phyloP scores from a whole-genome alignment of 2,888 invertebrate species.

The Lithophane semibrunnea region DNA sequence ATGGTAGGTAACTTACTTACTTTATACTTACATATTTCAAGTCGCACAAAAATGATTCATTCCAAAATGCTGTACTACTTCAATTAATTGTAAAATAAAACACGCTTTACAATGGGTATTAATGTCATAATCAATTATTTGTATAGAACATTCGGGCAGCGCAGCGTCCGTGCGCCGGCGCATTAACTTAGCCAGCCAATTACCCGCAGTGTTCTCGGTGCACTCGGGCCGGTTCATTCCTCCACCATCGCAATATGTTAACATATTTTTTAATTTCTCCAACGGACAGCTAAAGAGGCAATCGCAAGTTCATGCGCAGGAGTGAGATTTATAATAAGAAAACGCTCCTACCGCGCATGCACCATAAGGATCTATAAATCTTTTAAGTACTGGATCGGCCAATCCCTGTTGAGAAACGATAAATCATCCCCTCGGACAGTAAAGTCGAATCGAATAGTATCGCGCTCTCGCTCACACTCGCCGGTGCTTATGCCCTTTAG shows the following conservation, averaged over 20 bases:
- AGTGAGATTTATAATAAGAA: constrained; percentile 90
- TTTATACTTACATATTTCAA: constrained; percentile 12
- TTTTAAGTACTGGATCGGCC: constrained; percentile 89
- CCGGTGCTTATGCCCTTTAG: constrained; percentile 73
- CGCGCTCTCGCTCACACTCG: constrained; percentile 83
- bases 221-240: constrained; percentile 69
- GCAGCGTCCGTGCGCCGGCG: constrained; percentile 71
- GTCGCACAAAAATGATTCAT: constrained; percentile 36
- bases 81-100: constrained; percentile 55
- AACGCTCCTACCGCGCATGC: constrained; percentile 90
- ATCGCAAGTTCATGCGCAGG: constrained; percentile 86
- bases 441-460: constrained; percentile 81
- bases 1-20: background rate
- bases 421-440: constrained; percentile 89
- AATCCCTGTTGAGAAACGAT: constrained; percentile 90
- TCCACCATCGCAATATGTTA: constrained; percentile 85
- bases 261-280: constrained; percentile 89
- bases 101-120: constrained; percentile 60
- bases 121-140: constrained; percentile 72
- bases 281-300: constrained; percentile 84
- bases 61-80: constrained; percentile 25
- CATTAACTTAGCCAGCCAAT: constrained; percentile 84
- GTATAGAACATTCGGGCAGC: constrained; percentile 50
- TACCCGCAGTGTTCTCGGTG: constrained; percentile 77
- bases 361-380: constrained; percentile 89